Evolutionary conservation across 2,113 vertebrate species (phyloP), one percentile per base, ranked within the genome.

Genomic region (Desmodus rotundus): DNA sequence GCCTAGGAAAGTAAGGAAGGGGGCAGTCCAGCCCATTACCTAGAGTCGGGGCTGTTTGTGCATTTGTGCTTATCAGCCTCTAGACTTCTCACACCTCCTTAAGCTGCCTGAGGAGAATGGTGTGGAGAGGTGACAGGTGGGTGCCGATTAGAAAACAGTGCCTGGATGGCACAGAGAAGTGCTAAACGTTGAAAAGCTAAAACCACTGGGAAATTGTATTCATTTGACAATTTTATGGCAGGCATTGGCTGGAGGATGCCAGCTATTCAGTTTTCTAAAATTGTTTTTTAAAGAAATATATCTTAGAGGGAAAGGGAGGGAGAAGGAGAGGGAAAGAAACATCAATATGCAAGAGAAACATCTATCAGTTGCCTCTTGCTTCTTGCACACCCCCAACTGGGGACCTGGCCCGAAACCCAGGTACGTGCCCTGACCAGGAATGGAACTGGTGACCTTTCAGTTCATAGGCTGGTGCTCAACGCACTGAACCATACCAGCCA

Each of bases 261-360:
- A 58, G 87, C 87, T 83, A 76, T 19, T 93, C 72, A 5, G 7
- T 93, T 94, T 92, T 87, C 80, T 87, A 56, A 88, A 78, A 93
- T 16, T 52, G 38, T 2, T 63, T 13, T 63, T 28, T 31, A 11
- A 28, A 63, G 31, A 63, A 31, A n/a, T n/a, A 61, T 31, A 26
- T 61, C 58, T 61, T 61, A 31, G 58, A 61, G 58, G 26, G 58
- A 13, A 61, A 61, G 26, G 58, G 58, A 61, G 26, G 26, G 26
- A 28, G 26, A 61, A 61, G 28, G 26, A 28, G 26, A 61, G 58
- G 58, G 24, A 61, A 28, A 63, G 61, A 63, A 31, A 26, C 61
- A 63, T 63, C 28, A 63, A 14, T 63, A 28, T 63, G 13, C 61
- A 63, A 31, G 28, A 31, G 61, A 31, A 63, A 63, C 61, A 28